These are phyloP conservation scores for Lota lota DNA, from an alignment of 2,113 vertebrate species.

Conservation along the genomic window DNA sequence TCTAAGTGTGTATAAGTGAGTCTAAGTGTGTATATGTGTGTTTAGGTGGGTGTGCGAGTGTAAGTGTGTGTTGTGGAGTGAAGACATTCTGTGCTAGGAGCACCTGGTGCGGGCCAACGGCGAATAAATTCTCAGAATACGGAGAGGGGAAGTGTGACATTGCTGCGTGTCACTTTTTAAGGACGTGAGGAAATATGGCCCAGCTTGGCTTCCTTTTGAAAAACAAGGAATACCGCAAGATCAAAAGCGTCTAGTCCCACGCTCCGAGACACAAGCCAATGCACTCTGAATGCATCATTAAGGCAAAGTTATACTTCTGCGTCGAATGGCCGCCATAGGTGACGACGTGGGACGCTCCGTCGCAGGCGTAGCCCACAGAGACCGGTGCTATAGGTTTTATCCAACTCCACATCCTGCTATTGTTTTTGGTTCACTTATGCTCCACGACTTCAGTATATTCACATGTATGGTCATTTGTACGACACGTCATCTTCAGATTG, in stretches of 20 bases:
- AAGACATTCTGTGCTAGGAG: conserved; percentile 24
- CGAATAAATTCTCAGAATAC: conserved; percentile 68
- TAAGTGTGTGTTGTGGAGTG: conserved; percentile 9
- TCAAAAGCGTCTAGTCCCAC: conserved; percentile 15
- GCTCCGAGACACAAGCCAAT: neutral
- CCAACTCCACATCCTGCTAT: too few relatives aligned
- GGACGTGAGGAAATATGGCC: conserved; percentile 65
- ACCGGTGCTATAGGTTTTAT: too few relatives aligned
- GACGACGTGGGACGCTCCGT: too few relatives aligned
- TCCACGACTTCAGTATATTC: too few relatives aligned
- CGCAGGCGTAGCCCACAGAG: too few relatives aligned
- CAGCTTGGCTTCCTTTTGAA: conserved; percentile 52
- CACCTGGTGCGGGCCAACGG: conserved; percentile 55
- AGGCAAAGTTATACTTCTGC: neutral
- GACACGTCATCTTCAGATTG: too few relatives aligned
- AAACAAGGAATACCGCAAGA: conserved; percentile 50
- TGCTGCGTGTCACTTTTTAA: conserved; percentile 71
- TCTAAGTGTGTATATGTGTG: conserved; percentile 5
- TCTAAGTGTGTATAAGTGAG: neutral
- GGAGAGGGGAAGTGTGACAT: conserved; percentile 71
- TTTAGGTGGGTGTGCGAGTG: conserved; percentile 13
- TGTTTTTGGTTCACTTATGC: too few relatives aligned
- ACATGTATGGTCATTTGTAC: too few relatives aligned
- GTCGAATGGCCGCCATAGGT: too few relatives aligned
- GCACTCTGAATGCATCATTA: neutral